Conservation (phyloP, 2,113 vertebrate species). For the Rattus rattus region DNA sequence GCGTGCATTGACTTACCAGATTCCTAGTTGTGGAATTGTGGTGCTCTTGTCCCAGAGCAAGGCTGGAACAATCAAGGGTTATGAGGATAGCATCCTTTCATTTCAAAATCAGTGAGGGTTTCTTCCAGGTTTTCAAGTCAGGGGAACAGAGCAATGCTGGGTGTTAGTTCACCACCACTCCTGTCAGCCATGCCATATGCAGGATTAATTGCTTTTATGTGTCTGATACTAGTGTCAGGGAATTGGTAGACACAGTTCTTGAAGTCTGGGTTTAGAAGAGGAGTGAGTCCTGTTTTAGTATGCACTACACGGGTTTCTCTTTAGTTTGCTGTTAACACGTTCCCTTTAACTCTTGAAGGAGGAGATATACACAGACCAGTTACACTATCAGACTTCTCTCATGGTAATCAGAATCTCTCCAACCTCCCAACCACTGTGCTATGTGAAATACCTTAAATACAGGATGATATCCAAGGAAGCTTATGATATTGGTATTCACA, state of each 20-base stretch:
- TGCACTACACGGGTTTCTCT: not conserved
- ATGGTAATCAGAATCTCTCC: not conserved
- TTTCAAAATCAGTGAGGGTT: slow-evolving; percentile 59
- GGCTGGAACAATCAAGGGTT: not conserved
- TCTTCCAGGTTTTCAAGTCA: slow-evolving; percentile 57
- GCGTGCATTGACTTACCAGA: not conserved
- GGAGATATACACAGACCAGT: not conserved
- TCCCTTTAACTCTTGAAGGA: not conserved
- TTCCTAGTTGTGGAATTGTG: not conserved
- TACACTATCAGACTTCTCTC: not conserved
- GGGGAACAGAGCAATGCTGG: slow-evolving; percentile 27
- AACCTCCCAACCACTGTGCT: not conserved
- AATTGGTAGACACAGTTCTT: not conserved
- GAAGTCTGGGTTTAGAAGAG: not conserved
- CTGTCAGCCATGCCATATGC: slow-evolving; percentile 34
- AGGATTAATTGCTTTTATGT: slow-evolving; percentile 49
- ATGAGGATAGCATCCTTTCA: slow-evolving; percentile 49
- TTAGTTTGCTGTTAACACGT: not conserved
- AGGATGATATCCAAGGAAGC: not conserved
- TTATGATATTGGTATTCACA: not conserved
- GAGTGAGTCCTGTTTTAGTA: not conserved
- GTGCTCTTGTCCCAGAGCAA: not conserved
- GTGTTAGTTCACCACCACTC: slow-evolving; percentile 33
- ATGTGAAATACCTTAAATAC: not conserved
- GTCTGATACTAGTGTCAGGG: not conserved